Evolutionary conservation across 2,113 vertebrate genomes (phyloP), one percentile per base, ranked within the genome.

Genomic region (Urocolius indicus): DNA sequence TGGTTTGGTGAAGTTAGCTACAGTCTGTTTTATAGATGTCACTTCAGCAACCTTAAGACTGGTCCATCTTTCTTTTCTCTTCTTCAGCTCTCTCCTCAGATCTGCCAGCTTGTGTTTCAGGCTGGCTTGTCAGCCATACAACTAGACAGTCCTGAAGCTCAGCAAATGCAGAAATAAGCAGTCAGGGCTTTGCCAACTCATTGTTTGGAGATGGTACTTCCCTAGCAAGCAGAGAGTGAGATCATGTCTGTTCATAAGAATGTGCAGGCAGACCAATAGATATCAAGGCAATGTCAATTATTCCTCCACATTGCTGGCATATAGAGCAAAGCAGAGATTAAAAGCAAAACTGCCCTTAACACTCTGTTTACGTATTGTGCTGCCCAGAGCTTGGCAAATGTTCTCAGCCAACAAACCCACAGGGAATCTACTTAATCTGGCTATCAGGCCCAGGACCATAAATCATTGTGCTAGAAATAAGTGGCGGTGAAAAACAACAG

Each of bases 321-420:
- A 11, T 1, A 7, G 46, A 87, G 34, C 0, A 1, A 91, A 94
- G 67, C 63, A 68, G 71, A 76, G 67, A 91, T 91, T 83, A 87
- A 94, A 87, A 95, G 83, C 76, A 90, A 91, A 95, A 51, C 74
- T 55, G 63, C 78, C 75, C 67, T 89, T 85, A 91, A 87, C 11
- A 9, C 1, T 8, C 57, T n/a, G 51, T 71, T 74, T 84, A 55
- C 36, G 54, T 61, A 69, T 72, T 94, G 43, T 80, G 91, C 62
- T 85, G 63, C 59, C 73, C 51, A 74, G 78, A 74, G 63, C 87
- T 74, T 9, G 16, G 89, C 36, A 89, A 84, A 87, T 49, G 46
- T 58, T 87, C 82, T 71, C 63, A 87, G 46, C 41, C 59, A 90
- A 71, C 66, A 94, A 87, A 85, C 26, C 63, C 59, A 29, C 2